Evolutionary conservation across 2,888 invertebrate genomes (phyloP).

Genomic region (Amiota communis): DNA sequence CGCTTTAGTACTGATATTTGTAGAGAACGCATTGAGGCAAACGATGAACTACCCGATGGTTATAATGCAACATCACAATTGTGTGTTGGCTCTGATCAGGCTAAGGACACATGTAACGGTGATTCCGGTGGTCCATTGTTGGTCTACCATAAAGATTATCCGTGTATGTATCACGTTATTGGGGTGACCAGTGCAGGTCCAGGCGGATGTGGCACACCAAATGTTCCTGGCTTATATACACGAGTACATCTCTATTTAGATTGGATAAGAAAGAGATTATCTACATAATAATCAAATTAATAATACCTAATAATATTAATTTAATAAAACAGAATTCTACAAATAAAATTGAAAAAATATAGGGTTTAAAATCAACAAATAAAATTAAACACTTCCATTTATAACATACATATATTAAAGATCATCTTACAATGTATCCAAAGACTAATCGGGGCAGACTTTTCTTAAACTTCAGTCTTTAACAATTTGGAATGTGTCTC

Average conservation of each 20-base stretch:
- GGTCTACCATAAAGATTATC: conserved; percentile 55
- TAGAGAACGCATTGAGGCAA: conserved; percentile 34
- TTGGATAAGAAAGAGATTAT: conserved; percentile 50
- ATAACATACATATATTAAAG: no score
- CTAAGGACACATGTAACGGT: conserved; percentile 64
- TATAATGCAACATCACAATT: conserved; percentile 51
- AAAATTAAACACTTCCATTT: no score
- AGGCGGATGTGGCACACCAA: conserved; percentile 57
- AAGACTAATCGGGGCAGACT: no score
- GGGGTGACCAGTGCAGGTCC: conserved; percentile 62
- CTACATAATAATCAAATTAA: no score
- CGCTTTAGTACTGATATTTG: conserved; percentile 62
- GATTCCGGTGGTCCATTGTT: conserved; percentile 68
- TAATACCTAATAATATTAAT: no score
- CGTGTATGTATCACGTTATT: conserved; percentile 62
- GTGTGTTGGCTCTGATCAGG: conserved; percentile 59
- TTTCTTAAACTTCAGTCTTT: no score
- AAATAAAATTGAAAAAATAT: no score
- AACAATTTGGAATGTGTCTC: no score
- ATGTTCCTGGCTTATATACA: conserved; percentile 62
- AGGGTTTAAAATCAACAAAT: no score
- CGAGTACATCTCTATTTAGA: conserved; percentile 57
- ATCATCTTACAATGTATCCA: no score
- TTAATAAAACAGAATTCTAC: no score
- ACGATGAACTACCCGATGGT: conserved; percentile 51